A percentile compares a stretch with the other conserved stretches of the same genome.
These are phyloP conservation scores for silkworm (Bombyx mori) DNA, from an alignment of 1,140 invertebrate genomes.

Conservation along the genomic window DNA sequence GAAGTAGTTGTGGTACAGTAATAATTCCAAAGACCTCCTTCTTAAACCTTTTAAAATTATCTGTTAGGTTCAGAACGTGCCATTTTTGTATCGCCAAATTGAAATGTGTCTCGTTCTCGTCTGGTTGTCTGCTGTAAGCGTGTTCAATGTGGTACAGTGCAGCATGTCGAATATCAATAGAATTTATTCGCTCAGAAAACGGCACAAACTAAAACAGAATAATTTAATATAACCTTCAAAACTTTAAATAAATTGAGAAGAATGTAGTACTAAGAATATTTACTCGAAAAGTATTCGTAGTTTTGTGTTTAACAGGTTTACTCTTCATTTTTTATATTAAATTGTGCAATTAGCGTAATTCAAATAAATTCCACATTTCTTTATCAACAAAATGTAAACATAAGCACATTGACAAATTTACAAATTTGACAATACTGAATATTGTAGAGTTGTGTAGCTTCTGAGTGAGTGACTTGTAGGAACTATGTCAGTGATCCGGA, in stretches of 20 bases:
- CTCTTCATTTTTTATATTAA: conserved; percentile 75
- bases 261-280: conserved; percentile 19
- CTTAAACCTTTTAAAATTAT: conserved; percentile 83
- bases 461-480: no score
- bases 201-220: conserved; percentile 82
- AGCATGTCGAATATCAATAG: conserved; percentile 87
- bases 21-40: conserved; percentile 80
- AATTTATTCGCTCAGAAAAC: conserved; percentile 86
- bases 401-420: no score
- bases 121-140: conserved; percentile 75
- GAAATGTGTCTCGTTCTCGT: conserved; percentile 84
- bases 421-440: no score
- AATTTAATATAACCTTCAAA: conserved; percentile 5
- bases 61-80: conserved; percentile 87
- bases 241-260: neutral
- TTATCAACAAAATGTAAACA: no score
- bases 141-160: conserved; percentile 76
- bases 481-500: no score
- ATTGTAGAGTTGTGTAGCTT: no score
- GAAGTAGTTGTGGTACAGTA: conserved; percentile 84
- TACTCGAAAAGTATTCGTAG: conserved; percentile 86
- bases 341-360: neutral
- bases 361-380: no score
- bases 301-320: conserved; percentile 83
- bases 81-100: conserved; percentile 88